Base-by-base conservation (phyloP, 2,113 vertebrate species). In the Seriola aureovittata region DNA sequence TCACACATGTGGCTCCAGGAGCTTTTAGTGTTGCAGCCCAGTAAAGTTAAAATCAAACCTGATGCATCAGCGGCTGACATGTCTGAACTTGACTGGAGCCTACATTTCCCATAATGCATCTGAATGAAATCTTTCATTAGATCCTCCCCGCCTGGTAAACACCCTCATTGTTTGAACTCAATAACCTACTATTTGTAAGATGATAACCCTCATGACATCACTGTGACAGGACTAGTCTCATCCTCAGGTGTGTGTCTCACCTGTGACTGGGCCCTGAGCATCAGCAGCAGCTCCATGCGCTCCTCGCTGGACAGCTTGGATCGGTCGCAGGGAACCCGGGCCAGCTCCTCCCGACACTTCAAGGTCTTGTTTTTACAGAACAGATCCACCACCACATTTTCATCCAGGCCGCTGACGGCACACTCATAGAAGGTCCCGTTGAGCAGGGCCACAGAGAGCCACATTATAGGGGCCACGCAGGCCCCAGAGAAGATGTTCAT, bases 351-450 rank as follows among this genome's bases (percentile, higher is more conserved):
- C 52, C 85, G 86, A 80, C 98, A 99, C 3, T 78, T 65, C 1
- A 58, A 4, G 3, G 96, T 96, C 85, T 96, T 96, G 82, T 95
- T 95, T 72, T 94, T 91, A 74, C 98, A 99, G 75, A 98, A 93
- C 29, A 94, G 32, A 0, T 93, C 5, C 64, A 96, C 87, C 70
- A 97, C 93, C 32, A 89, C 2, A 48, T 93, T 90, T 3, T 94
- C 93, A 5, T 96, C 78, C 1, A 97, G 90, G 5, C 97, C 98
- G 0, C 97, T 98, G 91, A 98, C 95, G 1, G 97, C 97, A 84
- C 98, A 99, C 80, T 97, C 96, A 0, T 98, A 99, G 78, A 99
- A 98, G 5, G 96, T 97, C 13, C 96, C 98, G 0, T 98, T 98
- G 81, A 99, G 97, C 91, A 99, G 88, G 73, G 97, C 97, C 91